A percentile compares a stretch with the other conserved stretches of the same genome.
Conservation (phyloP, 2,113 vertebrate genomes). For the Dicaeum eximium region DNA sequence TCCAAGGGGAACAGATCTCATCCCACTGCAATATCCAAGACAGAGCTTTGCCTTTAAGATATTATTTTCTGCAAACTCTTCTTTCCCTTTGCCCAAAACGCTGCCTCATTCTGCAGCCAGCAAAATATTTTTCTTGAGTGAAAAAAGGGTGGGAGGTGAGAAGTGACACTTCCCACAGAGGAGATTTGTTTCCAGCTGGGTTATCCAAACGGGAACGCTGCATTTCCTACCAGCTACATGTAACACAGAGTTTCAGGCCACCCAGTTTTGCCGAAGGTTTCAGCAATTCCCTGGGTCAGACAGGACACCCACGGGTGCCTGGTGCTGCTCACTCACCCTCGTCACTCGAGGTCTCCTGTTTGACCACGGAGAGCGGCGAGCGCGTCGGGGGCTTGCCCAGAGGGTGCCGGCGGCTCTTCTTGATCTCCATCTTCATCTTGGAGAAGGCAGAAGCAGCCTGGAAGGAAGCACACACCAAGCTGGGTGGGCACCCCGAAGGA, state of each 20-base stretch:
- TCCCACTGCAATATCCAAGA: background rate
- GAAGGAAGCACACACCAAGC: background rate
- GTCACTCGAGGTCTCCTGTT: constrained; percentile 87
- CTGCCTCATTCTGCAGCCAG: constrained; percentile 4
- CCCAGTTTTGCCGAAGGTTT: background rate
- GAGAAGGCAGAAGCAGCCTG: constrained; percentile 76
- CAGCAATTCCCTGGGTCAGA: background rate
- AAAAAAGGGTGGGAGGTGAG: background rate
- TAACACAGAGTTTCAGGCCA: background rate
- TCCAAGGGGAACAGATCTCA: background rate
- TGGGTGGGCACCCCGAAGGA: background rate
- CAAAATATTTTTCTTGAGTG: constrained; percentile 7
- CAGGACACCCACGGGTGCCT: rapidly evolving
- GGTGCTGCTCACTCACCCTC: constrained; percentile 76
- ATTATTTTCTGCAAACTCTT: background rate
- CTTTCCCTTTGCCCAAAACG: background rate
- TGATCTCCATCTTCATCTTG: constrained; percentile 88
- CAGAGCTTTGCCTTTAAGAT: background rate
- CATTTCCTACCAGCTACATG: background rate
- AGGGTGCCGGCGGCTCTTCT: constrained; percentile 93
- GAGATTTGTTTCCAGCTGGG: background rate
- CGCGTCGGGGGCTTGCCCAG: constrained; percentile 88
- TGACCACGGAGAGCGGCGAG: constrained; percentile 88
- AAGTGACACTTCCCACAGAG: background rate
- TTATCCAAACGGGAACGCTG: background rate